These are phyloP conservation scores for Archips crataeganus DNA, from an alignment of 2,888 invertebrate species.

Conservation along the genomic window DNA sequence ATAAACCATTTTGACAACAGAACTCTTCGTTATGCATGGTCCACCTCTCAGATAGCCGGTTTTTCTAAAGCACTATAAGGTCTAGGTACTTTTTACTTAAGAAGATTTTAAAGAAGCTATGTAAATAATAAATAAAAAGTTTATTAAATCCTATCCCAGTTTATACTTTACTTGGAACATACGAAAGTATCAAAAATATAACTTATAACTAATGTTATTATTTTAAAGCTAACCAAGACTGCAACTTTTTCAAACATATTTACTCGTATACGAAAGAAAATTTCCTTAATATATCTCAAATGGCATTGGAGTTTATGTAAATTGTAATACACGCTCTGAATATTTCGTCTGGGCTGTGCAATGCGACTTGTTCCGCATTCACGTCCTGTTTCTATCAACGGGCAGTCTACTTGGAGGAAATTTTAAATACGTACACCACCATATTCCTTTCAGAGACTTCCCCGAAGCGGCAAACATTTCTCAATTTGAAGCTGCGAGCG, in stretches of 20 bases:
- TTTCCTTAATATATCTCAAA: conserved; percentile 79
- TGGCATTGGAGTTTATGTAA: conserved; percentile 78
- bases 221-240: neutral
- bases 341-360: conserved; percentile 66
- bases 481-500: conserved; percentile 17
- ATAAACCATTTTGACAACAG: no score
- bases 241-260: conserved; percentile 51
- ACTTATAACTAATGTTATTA: neutral
- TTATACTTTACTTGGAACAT: no score
- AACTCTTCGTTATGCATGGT: no score
- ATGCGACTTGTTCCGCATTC: conserved; percentile 69
- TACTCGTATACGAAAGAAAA: conserved; percentile 65
- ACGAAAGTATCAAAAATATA: no score
- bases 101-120: no score
- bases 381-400: conserved; percentile 66
- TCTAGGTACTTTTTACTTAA: no score
- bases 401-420: conserved; percentile 52
- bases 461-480: conserved; percentile 28
- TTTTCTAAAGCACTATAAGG: no score
- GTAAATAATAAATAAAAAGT: no score
- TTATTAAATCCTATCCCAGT: no score
- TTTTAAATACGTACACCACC: conserved; percentile 46
- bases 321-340: conserved; percentile 76
- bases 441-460: conserved; percentile 38
- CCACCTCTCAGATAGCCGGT: no score